Conservation (phyloP, 2,888 invertebrate species). For the Cheilosia pagana region DNA sequence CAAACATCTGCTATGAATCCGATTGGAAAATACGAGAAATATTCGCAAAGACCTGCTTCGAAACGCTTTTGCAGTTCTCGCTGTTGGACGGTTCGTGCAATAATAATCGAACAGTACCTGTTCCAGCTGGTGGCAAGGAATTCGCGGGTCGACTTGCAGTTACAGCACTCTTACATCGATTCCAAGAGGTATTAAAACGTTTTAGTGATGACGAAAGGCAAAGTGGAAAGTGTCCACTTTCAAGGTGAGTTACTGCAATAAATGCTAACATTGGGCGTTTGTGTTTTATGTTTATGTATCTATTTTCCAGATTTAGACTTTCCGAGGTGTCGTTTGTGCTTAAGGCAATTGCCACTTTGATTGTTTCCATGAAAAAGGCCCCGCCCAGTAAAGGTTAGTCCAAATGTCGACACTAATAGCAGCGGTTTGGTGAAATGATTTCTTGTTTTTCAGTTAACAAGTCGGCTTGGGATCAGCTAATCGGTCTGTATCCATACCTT, state of each 20-base stretch:
- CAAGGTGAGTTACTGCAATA: slow-evolving; percentile 85
- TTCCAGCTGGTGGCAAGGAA: slow-evolving; percentile 83
- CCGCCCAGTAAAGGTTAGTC: slow-evolving; percentile 91
- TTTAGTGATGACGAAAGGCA: slow-evolving; percentile 93
- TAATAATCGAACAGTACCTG: slow-evolving; percentile 79
- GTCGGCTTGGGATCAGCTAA: slow-evolving; percentile 96
- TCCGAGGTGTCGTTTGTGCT: slow-evolving; percentile 98
- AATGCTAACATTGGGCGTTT: not conserved
- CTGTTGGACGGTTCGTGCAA: slow-evolving; percentile 89
- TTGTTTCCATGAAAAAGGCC: slow-evolving; percentile 96
- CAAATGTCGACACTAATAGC: too few relatives aligned
- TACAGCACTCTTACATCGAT: slow-evolving; percentile 95
- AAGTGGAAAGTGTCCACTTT: slow-evolving; percentile 93
- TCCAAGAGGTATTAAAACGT: slow-evolving; percentile 95
- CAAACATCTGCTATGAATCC: slow-evolving; percentile 88
- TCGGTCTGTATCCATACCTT: slow-evolving; percentile 94
- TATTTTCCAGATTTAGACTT: slow-evolving; percentile 89
- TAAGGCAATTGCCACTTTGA: slow-evolving; percentile 96
- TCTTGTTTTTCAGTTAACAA: slow-evolving; percentile 88
- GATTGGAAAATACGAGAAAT: slow-evolving; percentile 94
- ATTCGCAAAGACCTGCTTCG: slow-evolving; percentile 98
- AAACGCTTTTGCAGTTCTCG: slow-evolving; percentile 97
- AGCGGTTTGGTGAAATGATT: not conserved
- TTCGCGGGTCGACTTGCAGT: slow-evolving; percentile 92
- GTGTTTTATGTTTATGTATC: slow-evolving; percentile 2